Base-by-base conservation (phyloP, 2,797 vertebrate genomes). In the Tangara arthus region DNA sequence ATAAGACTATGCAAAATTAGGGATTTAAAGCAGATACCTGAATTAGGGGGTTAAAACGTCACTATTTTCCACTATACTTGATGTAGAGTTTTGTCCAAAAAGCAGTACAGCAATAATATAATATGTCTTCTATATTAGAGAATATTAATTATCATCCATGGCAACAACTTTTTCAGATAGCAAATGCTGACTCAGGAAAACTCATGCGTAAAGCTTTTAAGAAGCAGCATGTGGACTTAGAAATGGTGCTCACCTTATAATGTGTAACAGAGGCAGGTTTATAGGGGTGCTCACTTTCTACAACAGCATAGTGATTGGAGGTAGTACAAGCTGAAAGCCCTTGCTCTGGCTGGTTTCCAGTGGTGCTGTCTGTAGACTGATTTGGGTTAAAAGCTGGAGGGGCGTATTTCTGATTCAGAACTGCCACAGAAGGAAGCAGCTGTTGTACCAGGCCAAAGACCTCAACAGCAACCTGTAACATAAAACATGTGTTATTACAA, bases 301-400 rank as follows among this genome's bases (percentile, higher is more conserved):
- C 98, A 61, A 99, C 99, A 9, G 99, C 98, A 90, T 99, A 99
- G 97, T 99, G 99, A 96, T 97, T 99, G 55, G 99, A 99, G 77
- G 99, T 99, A 95, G 99, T 99, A 83, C 99, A 99, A 69, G 99
- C 99, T 4, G 99, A 99, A 79, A 99, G 98, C 90, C 99, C 99
- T 97, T 99, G 99, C 79, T 99, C 99, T 3, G 99, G 99, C 37
- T 99, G 99, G 97, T 99, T 99, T 87, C 99, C 99, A 3, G 99
- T 99, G 26, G 99, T 99, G 97, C 99, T 99, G 95, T 99, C 99
- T n/a, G 99, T 99, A 76, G 99, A 99, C 91, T 99, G 99, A 97
- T 99, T 99, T 69, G 99, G 99, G 91, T 99, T 99, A 96, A 99
- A 99, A 30, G 99, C 98, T 92, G 99, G 99, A 20, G 99, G 99